Conservation (phyloP, 2,888 invertebrate genomes). For the Ditula angustiorana region DNA sequence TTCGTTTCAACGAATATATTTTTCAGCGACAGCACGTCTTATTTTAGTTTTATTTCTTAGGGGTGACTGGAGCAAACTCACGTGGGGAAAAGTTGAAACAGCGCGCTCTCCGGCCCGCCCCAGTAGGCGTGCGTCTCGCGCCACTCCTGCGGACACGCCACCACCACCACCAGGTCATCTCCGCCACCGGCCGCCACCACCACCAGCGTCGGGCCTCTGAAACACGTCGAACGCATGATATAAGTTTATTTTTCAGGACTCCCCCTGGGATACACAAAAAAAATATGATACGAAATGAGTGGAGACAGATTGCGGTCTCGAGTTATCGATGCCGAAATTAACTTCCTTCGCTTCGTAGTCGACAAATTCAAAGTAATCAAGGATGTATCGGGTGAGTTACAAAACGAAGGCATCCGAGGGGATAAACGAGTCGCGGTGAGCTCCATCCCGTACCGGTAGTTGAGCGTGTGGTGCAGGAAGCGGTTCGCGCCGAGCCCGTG, state of each 20-base stretch:
- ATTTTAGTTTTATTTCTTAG: no score
- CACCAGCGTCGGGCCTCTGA: slow-evolving; percentile 87
- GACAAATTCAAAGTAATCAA: neutral
- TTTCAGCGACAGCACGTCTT: no score
- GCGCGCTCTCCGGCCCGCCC: slow-evolving; percentile 92
- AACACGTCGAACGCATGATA: slow-evolving; percentile 50
- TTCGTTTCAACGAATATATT: no score
- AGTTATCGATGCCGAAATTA: no score
- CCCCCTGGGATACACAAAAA: no score
- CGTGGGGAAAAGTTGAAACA: slow-evolving; percentile 91
- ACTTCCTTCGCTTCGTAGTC: no score
- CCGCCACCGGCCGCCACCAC: slow-evolving; percentile 77
- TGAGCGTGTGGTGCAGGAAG: slow-evolving; percentile 94
- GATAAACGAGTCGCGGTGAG: no score
- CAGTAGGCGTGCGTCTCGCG: slow-evolving; percentile 93
- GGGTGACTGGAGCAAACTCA: slow-evolving; percentile 70
- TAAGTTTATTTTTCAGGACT: slow-evolving; percentile 53
- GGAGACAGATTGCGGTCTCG: no score
- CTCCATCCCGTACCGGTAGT: slow-evolving; percentile 83
- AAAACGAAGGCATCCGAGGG: no score
- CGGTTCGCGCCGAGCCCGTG: slow-evolving; percentile 96
- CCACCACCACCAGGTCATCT: slow-evolving; percentile 88
- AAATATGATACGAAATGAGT: no score
- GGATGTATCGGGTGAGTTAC: no score
- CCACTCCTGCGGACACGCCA: slow-evolving; percentile 93